These are phyloP conservation scores for Melanophora roralis DNA, from an alignment of 2,888 invertebrate species.

Conservation along the genomic window DNA sequence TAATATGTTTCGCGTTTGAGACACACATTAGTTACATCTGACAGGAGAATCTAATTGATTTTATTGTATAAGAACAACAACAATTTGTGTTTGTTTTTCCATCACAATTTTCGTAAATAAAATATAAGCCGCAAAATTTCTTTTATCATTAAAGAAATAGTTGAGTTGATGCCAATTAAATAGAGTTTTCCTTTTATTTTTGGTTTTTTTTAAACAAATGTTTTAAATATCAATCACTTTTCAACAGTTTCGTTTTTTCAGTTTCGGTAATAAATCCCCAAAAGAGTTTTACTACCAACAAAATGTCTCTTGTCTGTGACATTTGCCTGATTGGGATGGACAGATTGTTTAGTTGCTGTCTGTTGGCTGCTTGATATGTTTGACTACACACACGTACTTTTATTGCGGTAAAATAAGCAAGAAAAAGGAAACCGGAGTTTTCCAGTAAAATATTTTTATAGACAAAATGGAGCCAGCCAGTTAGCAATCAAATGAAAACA, in stretches of 20 bases:
- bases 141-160: conserved; percentile 16
- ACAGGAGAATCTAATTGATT: background rate
- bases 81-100: background rate
- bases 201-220: too few species aligned
- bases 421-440: background rate
- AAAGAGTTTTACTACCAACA: conserved; percentile 44
- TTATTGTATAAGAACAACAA: background rate
- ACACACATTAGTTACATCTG: background rate
- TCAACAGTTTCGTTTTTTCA: background rate
- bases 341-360: conserved; percentile 18
- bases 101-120: conserved; percentile 3
- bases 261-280: conserved; percentile 50
- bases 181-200: background rate
- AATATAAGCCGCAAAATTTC: conserved; percentile 4
- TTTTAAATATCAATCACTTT: background rate
- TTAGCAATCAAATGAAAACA: conserved; percentile 8
- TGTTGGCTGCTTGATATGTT: background rate
- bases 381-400: background rate
- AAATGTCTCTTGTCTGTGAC: conserved; percentile 41
- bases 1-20: background rate
- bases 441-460: conserved; percentile 26
- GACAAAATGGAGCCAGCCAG: conserved; percentile 54
- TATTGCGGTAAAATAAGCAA: background rate
- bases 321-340: conserved; percentile 39
- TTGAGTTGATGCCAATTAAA: conserved; percentile 57